Base-by-base conservation (phyloP, 2,113 vertebrate genomes). In the Centropristis striata region DNA sequence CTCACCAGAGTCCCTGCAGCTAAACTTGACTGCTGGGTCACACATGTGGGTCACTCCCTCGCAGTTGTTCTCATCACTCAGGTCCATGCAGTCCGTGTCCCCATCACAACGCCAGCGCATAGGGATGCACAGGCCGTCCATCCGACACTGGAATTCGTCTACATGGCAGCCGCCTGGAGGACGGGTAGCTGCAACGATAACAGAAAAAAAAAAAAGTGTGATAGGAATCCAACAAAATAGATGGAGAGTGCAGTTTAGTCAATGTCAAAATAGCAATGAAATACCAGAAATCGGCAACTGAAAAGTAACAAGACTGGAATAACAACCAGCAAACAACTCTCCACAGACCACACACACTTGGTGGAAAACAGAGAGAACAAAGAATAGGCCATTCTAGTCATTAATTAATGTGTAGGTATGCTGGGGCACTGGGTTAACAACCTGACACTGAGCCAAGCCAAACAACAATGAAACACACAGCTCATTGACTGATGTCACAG, bases 91-190 rank as follows among this genome's bases (percentile, higher is more conserved):
- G 92, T 99, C 98, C 0, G 97, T 97, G 93, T 99, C 98, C 0
- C 98, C 98, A 0, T 99, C 98, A 0, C 98, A 99, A 71, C 96
- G 97, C 98, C 98, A 99, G 71, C 98, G 96, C 95, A 95, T 96
- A 83, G 98, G 98, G 88, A 99, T 99, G 91, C 98, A 99, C 25
- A 98, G 92, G 1, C 97, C 96, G 0, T 99, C 98, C 93, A 98
- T 94, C 2, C 96, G 94, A 88, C 98, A 99, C 95, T 99, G 98
- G 91, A 99, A 99, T 90, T 99, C 98, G 0, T 99, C 98, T 0
- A 89, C 93, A 85, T 99, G 98, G 93, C 98, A 99, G 42, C 98
- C 98, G 0, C 98, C 98, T 0, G 98, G 97, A 0, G 98, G 98
- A 28, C 98, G 96, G 0, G 98, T 98, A 65, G 97, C 97, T 99